These are phyloP conservation scores for Drosophila pullipes DNA, from an alignment of 2,888 invertebrate species.

Conservation along the genomic window DNA sequence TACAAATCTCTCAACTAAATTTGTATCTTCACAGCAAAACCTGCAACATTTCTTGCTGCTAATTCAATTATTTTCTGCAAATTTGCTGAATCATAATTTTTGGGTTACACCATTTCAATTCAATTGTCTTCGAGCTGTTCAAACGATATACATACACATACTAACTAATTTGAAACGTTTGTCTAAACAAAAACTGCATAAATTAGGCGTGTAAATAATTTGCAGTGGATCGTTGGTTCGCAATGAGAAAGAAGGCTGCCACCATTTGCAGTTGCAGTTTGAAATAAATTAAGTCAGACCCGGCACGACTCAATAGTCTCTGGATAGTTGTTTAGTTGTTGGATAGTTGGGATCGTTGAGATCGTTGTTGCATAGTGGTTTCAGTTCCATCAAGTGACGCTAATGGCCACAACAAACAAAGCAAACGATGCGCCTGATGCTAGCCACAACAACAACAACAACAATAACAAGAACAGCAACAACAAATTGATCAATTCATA, in stretches of 20 bases:
- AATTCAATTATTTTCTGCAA: neutral
- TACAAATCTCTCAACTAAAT: neutral
- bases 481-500: conserved; percentile 83
- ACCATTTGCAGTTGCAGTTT: conserved; percentile 63
- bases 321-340: conserved; percentile 18
- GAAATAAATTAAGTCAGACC: conserved; percentile 74
- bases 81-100: neutral
- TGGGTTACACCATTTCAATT: conserved; percentile 9
- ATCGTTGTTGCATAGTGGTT: conserved; percentile 22
- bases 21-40: neutral
- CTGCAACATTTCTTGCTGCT: neutral
- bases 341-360: conserved; percentile 14
- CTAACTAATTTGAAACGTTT: conserved; percentile 58
- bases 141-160: neutral
- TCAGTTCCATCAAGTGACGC: conserved; percentile 76
- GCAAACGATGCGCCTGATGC: conserved; percentile 66
- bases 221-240: conserved; percentile 23
- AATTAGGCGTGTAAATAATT: conserved; percentile 74
- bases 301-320: conserved; percentile 46
- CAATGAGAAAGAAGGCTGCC: conserved; percentile 9
- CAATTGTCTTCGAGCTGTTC: conserved; percentile 10
- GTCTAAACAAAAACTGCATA: conserved; percentile 51
- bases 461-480: conserved; percentile 50
- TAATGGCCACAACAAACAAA: conserved; percentile 80
- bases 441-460: conserved; percentile 35